Percentiles rank a stretch among this genome's conserved stretches.
Evolutionary conservation across 2,888 invertebrate species (phyloP).

Genomic region (Rapana venosa): DNA sequence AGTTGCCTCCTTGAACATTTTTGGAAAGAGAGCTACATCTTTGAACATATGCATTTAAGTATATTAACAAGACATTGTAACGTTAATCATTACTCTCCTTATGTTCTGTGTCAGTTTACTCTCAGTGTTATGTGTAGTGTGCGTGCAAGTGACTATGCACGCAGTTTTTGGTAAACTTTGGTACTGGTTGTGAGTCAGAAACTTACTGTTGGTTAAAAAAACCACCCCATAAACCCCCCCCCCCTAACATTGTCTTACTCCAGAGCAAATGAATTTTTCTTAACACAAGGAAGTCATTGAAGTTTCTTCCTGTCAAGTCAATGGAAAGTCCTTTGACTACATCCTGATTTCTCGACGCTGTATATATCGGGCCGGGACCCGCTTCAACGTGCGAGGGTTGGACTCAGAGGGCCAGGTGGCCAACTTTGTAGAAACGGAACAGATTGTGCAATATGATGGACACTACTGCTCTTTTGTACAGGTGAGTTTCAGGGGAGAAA

Average conservation of each 20-base stretch:
- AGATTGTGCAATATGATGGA: conserved; percentile 80
- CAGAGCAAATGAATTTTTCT: conserved; percentile 12
- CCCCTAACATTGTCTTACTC: not conserved
- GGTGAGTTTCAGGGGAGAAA: not conserved
- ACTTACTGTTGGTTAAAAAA: too few relatives aligned
- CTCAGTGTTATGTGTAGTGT: too few relatives aligned
- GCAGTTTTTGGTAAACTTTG: too few relatives aligned
- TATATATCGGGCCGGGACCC: conserved; percentile 91
- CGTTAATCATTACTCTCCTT: too few relatives aligned
- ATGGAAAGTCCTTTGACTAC: conserved; percentile 90
- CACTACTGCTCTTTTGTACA: conserved; percentile 85
- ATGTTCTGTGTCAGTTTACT: too few relatives aligned
- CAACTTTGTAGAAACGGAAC: conserved; percentile 99
- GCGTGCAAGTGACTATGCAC: too few relatives aligned
- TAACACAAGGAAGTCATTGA: conserved; percentile 82
- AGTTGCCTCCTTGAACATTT: too few relatives aligned
- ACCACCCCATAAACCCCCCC: too few relatives aligned
- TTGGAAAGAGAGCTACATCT: too few relatives aligned
- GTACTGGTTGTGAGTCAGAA: too few relatives aligned
- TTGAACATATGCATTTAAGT: too few relatives aligned
- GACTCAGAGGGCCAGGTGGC: conserved; percentile 93
- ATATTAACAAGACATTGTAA: too few relatives aligned
- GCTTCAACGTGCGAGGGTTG: conserved; percentile 91
- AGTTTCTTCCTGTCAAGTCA: conserved; percentile 88
- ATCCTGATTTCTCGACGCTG: conserved; percentile 92